These are phyloP conservation scores for Hypocryptadius cinnamomeus DNA, from an alignment of 2,113 vertebrate genomes.

Conservation along the genomic window DNA sequence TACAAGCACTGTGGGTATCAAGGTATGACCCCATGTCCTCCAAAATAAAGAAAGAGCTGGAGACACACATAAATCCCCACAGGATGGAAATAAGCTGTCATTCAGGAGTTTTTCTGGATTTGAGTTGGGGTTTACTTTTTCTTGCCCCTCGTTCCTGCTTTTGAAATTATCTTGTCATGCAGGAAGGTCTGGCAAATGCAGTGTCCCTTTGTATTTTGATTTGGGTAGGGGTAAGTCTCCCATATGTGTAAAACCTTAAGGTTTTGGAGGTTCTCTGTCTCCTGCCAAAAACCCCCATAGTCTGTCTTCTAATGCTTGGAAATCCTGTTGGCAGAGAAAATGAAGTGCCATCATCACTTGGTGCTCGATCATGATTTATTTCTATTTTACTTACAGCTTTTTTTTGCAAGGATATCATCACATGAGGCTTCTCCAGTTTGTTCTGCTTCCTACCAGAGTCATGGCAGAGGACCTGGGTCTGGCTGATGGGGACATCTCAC, in stretches of 20 bases:
- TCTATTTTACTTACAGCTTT: neutral
- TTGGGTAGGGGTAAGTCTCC: neutral
- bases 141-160: neutral
- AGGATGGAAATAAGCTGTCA: neutral
- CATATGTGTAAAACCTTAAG: fast-evolving
- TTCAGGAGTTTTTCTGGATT: neutral
- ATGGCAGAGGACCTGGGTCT: neutral
- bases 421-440: neutral
- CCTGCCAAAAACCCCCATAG: neutral
- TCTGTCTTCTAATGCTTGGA: neutral
- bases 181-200: neutral
- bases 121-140: neutral
- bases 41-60: neutral
- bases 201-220: neutral
- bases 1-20: neutral
- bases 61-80: fast-evolving
- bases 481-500: neutral
- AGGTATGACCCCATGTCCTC: neutral
- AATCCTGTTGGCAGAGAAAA: neutral
- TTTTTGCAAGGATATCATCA: neutral
- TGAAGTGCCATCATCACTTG: neutral
- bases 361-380: neutral
- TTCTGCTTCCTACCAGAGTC: neutral
- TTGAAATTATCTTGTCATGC: neutral
- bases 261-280: neutral